Base-by-base conservation (phyloP, 92 coral and sea anemone genomes). In the Micromussa lordhowensis region DNA sequence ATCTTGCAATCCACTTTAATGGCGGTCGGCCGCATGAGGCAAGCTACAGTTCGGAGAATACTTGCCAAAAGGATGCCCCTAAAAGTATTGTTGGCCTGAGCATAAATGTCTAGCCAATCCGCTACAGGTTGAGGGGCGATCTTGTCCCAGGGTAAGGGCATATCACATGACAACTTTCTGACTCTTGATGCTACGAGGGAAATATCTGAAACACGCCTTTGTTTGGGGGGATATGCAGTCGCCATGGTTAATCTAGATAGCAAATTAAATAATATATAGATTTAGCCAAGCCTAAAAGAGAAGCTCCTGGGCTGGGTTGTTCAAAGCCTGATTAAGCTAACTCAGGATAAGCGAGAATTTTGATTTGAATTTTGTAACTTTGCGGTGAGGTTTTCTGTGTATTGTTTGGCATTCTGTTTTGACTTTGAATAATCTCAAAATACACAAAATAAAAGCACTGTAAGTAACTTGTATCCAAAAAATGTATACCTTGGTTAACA, bases 1-100 rank as follows among this genome's bases (percentile, higher is more conserved):
- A 74, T 15, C 66, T 86, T 89, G 86, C 86, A 85, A 17, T 78
- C 86, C 9, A 92, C 94, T 63, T 85, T 84, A 11, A 92, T 85
- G 49, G 54, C 34, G 55, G 77, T 38, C 21, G 26, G 44, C 15
- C 85, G 88, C 88, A 89, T 75, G 11, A 89, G 36, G 16, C 77
- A 59, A 0, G 88, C 87, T 1, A 83, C 82, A 10, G 71, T 83
- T 10, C 88, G 85, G 15, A 89, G 51, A 9, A 89, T 89, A 16
- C 69, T 72, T 3, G 71, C 87, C 35, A 82, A 24, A 6, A 88
- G 79, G 22, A 88, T 72, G 1, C 75, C 88, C 38, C 75, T 73
- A 15, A 48, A 19, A 53, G 66, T 88, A 55, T 74, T 78, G 72
- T 71, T 82, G 24, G 91, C 79, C 18, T 35, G 14, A 0, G 91